Evolutionary conservation across 1,140 invertebrate species (phyloP).

Genomic region (Nylanderia fulva): DNA sequence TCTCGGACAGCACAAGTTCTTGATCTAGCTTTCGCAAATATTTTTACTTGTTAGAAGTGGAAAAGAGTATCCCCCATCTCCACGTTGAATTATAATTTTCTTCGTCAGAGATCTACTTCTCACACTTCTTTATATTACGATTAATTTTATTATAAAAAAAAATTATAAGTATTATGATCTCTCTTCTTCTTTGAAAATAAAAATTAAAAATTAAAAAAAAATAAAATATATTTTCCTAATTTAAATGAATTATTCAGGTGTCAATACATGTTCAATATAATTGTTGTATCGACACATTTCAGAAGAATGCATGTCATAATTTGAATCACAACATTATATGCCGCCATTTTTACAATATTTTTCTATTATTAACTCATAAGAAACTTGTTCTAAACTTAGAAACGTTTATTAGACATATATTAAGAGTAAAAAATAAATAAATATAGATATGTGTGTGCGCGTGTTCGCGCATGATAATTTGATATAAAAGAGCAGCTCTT

Average conservation of each 20-base stretch:
- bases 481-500: not conserved
- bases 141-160: not conserved
- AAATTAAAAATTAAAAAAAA: not conserved
- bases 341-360: not conserved
- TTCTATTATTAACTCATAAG: not conserved
- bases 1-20: constrained; percentile 27
- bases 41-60: not conserved
- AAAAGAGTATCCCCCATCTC: not conserved
- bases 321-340: not conserved
- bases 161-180: not conserved
- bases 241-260: not conserved
- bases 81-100: not conserved
- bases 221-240: too few species aligned
- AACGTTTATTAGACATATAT: too few species aligned
- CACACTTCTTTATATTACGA: not conserved
- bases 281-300: not conserved
- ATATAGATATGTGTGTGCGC: too few species aligned
- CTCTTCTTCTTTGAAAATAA: not conserved
- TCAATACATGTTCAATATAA: not conserved
- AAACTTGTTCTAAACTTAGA: not conserved
- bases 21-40: constrained; percentile 13
- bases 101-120: not conserved
- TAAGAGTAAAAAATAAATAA: too few species aligned
- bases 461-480: not conserved
- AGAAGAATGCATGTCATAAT: not conserved